phyloP scores from a whole-genome alignment of 2,888 invertebrate genomes.

The Stenolophus ochropezus region DNA sequence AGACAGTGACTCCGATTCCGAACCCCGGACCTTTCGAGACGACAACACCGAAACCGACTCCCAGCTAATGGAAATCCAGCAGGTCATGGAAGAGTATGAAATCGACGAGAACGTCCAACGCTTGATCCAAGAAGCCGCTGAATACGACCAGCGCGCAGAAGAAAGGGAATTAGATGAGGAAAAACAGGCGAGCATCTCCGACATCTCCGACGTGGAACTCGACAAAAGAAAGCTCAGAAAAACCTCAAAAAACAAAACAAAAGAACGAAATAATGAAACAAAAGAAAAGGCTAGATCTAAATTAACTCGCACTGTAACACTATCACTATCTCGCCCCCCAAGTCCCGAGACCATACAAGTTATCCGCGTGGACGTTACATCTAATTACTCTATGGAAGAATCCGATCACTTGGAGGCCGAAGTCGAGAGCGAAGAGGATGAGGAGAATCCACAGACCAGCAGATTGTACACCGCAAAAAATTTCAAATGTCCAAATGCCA shows the following conservation, averaged over 20 bases:
- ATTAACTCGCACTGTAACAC: conserved; percentile 67
- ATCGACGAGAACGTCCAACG: conserved; percentile 68
- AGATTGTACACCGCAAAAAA: conserved; percentile 51
- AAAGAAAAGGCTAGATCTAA: conserved; percentile 53
- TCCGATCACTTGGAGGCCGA: conserved; percentile 61
- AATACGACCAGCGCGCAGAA: conserved; percentile 38
- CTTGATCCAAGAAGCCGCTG: conserved; percentile 61
- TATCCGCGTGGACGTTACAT: conserved; percentile 71
- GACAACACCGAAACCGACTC: conserved; percentile 56
- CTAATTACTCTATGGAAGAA: conserved; percentile 68
- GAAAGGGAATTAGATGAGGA: conserved; percentile 52
- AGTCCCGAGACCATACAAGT: conserved; percentile 71
- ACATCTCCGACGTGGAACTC: too few species aligned
- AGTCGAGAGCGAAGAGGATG: neutral
- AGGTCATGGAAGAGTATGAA: conserved; percentile 65
- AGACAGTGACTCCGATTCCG: conserved; percentile 10
- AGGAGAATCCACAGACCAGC: conserved; percentile 41
- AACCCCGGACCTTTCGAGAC: neutral
- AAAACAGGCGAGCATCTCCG: conserved; percentile 57
- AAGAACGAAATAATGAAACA: conserved; percentile 47
- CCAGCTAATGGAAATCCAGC: conserved; percentile 52
- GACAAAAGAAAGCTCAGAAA: conserved; percentile 63
- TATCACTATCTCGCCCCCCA: conserved; percentile 69
- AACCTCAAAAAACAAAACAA: conserved; percentile 58
- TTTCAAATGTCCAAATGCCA: conserved; percentile 28